A percentile compares a stretch with the other conserved stretches of the same genome.
Evolutionary conservation across 1,140 invertebrate species (phyloP).

Genomic region (Ganaspis sp.): DNA sequence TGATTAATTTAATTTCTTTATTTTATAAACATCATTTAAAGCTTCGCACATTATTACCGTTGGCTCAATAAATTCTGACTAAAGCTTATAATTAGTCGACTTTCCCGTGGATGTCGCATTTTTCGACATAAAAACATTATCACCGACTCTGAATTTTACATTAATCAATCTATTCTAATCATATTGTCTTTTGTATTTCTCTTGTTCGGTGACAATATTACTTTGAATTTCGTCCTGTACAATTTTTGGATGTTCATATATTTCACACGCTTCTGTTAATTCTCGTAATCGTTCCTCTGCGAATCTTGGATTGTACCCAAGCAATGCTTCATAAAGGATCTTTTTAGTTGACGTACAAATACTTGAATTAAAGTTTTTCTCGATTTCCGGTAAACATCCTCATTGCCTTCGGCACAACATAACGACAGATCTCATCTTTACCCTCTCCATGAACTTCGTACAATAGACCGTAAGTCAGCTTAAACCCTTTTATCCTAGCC

Average conservation of each 20-base stretch:
- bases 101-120: constrained; percentile 31
- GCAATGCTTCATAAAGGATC: too few species aligned
- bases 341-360: constrained; percentile 34
- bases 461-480: neutral
- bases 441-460: neutral
- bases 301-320: constrained; percentile 40
- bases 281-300: constrained; percentile 5
- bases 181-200: constrained; percentile 37
- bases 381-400: constrained; percentile 12
- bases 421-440: neutral
- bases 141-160: constrained; percentile 39
- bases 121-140: constrained; percentile 39
- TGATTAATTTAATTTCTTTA: too few species aligned
- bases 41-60: constrained; percentile 24
- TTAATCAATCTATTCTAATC: constrained; percentile 19
- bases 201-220: constrained; percentile 19
- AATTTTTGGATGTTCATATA: neutral
- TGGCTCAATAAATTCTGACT: constrained; percentile 28
- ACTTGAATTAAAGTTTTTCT: constrained; percentile 39
- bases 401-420: constrained; percentile 6
- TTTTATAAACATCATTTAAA: constrained; percentile 33
- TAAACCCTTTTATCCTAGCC: neutral
- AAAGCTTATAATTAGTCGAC: too few species aligned
- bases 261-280: neutral
- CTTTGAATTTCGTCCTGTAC: constrained; percentile 20